These are phyloP conservation scores for Syrphus vitripennis DNA, from an alignment of 2,888 invertebrate genomes.

Conservation along the genomic window DNA sequence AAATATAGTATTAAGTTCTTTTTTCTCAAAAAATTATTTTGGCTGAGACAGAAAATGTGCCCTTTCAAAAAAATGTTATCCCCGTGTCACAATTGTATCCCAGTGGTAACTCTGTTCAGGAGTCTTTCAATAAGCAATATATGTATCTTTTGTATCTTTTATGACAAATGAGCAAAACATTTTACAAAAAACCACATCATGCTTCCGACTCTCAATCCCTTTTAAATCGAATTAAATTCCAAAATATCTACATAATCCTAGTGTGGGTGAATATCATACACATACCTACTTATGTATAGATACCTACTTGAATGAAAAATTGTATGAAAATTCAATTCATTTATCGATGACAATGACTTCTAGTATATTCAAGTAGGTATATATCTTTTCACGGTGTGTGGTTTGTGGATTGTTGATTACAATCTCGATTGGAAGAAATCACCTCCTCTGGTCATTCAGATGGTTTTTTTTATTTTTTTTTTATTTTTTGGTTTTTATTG, in stretches of 20 bases:
- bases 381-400: slow-evolving; percentile 14
- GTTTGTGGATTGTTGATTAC: slow-evolving; percentile 4
- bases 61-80: no score
- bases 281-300: background rate
- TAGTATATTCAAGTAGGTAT: no score
- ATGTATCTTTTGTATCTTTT: background rate
- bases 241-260: background rate
- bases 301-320: slow-evolving; percentile 5
- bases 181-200: background rate
- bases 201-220: background rate
- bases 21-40: no score
- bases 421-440: slow-evolving; percentile 33
- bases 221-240: slow-evolving; percentile 11
- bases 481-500: background rate
- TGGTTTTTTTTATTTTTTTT: background rate
- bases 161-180: background rate
- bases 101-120: no score
- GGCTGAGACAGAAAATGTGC: no score
- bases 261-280: slow-evolving; percentile 13
- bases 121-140: background rate
- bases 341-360: slow-evolving; percentile 51
- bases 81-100: no score
- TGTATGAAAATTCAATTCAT: slow-evolving; percentile 1
- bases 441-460: slow-evolving; percentile 34
- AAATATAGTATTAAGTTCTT: no score